Percentiles rank a stretch among this genome's conserved stretches.
Evolutionary conservation across 2,888 invertebrate species (phyloP).

Genomic region (Panzeria rudis): DNA sequence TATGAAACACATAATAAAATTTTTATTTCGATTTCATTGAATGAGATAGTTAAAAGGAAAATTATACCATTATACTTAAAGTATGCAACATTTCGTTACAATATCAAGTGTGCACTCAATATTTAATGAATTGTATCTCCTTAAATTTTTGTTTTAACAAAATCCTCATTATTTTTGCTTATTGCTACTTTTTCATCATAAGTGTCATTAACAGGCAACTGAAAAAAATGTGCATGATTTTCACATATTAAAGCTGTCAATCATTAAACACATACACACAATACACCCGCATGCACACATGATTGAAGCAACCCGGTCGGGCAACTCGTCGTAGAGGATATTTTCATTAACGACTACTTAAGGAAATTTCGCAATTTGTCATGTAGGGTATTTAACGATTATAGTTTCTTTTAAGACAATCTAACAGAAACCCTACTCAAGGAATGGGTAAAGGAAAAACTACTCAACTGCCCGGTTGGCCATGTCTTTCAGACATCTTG

Average conservation of each 20-base stretch:
- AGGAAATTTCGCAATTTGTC: too few relatives aligned
- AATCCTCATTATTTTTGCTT: neutral
- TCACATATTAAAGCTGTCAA: slow-evolving; percentile 37
- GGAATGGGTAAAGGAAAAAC: too few relatives aligned
- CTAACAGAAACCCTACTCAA: too few relatives aligned
- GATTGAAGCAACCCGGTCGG: neutral
- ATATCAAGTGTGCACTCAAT: neutral
- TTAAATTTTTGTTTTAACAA: neutral
- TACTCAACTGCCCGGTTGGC: too few relatives aligned
- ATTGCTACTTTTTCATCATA: neutral
- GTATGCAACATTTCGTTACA: neutral
- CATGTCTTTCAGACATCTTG: too few relatives aligned
- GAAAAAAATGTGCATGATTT: slow-evolving; percentile 30
- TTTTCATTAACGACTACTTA: too few relatives aligned
- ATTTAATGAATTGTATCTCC: neutral
- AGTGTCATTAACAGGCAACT: slow-evolving; percentile 18
- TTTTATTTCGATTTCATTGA: too few relatives aligned
- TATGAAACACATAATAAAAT: too few relatives aligned
- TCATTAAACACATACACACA: neutral
- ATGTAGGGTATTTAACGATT: too few relatives aligned
- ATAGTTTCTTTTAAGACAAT: too few relatives aligned
- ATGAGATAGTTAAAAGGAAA: too few relatives aligned
- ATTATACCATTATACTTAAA: neutral
- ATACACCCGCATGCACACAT: neutral
- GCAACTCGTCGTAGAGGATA: too few relatives aligned